Percentiles rank a stretch among this genome's conserved stretches.
phyloP scores from a whole-genome alignment of 2,888 invertebrate genomes.

The Drosophila cognata region DNA sequence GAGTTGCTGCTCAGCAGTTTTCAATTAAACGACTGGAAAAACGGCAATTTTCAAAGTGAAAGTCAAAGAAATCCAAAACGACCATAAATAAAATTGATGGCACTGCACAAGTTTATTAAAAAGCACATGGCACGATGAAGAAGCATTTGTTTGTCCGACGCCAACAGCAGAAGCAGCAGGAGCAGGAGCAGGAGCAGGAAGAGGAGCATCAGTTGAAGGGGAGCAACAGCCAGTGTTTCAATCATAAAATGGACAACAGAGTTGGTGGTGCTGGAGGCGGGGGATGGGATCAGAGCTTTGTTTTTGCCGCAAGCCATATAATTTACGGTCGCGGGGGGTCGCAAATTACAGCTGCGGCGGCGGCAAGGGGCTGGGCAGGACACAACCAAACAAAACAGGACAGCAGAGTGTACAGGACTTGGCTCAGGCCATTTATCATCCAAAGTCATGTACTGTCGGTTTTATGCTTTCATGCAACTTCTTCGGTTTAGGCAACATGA shows the following conservation, averaged over 20 bases:
- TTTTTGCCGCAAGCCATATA: slow-evolving; percentile 61
- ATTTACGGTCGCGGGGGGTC: slow-evolving; percentile 64
- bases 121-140: slow-evolving; percentile 47
- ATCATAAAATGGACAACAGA: slow-evolving; percentile 70
- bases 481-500: slow-evolving; percentile 77
- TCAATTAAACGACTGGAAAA: slow-evolving; percentile 57
- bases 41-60: slow-evolving; percentile 55
- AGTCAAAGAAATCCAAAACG: slow-evolving; percentile 61
- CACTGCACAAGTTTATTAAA: slow-evolving; percentile 76
- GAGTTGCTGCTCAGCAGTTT: slow-evolving; percentile 25
- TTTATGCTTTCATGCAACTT: slow-evolving; percentile 79
- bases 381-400: slow-evolving; percentile 10
- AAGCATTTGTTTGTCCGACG: slow-evolving; percentile 26
- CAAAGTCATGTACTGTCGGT: slow-evolving; percentile 79
- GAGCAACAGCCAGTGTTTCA: slow-evolving; percentile 44
- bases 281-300: slow-evolving; percentile 41
- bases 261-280: slow-evolving; percentile 21
- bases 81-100: slow-evolving; percentile 81
- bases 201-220: background rate
- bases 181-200: background rate
- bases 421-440: slow-evolving; percentile 78
- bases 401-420: slow-evolving; percentile 12
- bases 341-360: slow-evolving; percentile 68
- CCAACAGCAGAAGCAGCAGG: slow-evolving; percentile 8
- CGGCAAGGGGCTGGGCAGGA: background rate